These are phyloP conservation scores for Helarctos malayanus DNA, from an alignment of 2,797 vertebrate genomes.

Conservation along the genomic window DNA sequence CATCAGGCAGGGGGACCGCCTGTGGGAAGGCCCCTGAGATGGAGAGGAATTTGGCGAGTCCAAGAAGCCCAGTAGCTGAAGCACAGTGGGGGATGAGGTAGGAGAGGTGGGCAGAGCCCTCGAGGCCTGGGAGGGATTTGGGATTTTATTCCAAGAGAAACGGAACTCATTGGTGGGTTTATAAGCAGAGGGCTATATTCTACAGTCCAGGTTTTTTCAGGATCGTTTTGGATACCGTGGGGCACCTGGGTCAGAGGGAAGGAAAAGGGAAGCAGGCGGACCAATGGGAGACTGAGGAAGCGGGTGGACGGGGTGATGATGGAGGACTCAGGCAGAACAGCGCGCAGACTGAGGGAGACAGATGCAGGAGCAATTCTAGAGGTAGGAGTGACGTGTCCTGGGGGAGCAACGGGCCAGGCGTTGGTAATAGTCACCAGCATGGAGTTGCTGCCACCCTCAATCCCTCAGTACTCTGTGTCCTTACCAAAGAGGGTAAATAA, in stretches of 20 bases:
- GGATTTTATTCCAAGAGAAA: background rate
- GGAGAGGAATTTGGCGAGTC: background rate
- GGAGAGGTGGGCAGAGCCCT: background rate
- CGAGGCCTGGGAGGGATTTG: background rate
- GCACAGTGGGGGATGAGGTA: background rate
- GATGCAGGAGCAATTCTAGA: background rate
- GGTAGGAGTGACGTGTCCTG: background rate
- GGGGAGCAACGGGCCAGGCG: accelerated
- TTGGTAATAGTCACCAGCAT: accelerated
- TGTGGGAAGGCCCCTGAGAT: background rate
- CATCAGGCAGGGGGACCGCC: accelerated
- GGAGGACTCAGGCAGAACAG: background rate
- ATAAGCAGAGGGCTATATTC: background rate
- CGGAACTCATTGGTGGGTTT: background rate
- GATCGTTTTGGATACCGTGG: background rate
- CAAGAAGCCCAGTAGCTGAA: background rate
- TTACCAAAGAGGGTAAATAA: background rate
- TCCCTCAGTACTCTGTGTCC: background rate
- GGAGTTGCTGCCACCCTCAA: background rate
- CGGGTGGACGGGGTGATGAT: accelerated
- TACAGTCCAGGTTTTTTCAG: background rate
- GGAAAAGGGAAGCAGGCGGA: background rate
- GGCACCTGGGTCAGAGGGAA: background rate
- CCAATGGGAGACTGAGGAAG: background rate
- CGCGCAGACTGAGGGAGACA: background rate